Conservation (phyloP, 1,140 invertebrate species). For the Eubasilissa regina region DNA sequence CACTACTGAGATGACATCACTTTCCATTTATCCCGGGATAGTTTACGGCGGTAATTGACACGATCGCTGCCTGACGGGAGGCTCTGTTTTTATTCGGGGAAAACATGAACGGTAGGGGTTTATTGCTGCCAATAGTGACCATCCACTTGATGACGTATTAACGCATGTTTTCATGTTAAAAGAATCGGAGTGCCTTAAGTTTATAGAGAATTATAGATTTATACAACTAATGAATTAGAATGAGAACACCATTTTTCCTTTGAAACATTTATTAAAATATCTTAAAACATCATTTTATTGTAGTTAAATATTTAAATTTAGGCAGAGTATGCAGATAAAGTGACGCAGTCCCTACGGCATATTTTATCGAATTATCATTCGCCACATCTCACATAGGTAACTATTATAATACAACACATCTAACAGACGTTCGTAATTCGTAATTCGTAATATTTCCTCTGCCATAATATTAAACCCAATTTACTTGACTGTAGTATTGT, state of each 20-base stretch:
- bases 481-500: slow-evolving; percentile 24
- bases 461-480: slow-evolving; percentile 23
- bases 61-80: too few species aligned
- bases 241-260: slow-evolving; percentile 58
- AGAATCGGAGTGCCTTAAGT: slow-evolving; percentile 60
- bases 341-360: slow-evolving; percentile 18
- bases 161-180: slow-evolving; percentile 46
- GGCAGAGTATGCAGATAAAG: slow-evolving; percentile 20
- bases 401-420: slow-evolving; percentile 24
- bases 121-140: slow-evolving; percentile 23
- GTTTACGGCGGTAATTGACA: too few species aligned
- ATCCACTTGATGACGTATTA: slow-evolving; percentile 20
- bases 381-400: slow-evolving; percentile 38
- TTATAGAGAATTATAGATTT: slow-evolving; percentile 59
- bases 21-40: too few species aligned
- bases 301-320: slow-evolving; percentile 43
- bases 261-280: slow-evolving; percentile 39
- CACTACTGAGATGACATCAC: too few species aligned
- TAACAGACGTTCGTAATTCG: slow-evolving; percentile 3
- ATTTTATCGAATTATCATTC: slow-evolving; percentile 37
- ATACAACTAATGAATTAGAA: slow-evolving; percentile 54
- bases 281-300: slow-evolving; percentile 45
- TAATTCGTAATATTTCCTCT: slow-evolving; percentile 8
- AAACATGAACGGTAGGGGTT: too few species aligned
- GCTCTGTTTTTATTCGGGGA: too few species aligned